A percentile compares a stretch with the other conserved stretches of the same genome.
phyloP scores from a whole-genome alignment of 1,140 invertebrate genomes.

The Drosophila jambulina region DNA sequence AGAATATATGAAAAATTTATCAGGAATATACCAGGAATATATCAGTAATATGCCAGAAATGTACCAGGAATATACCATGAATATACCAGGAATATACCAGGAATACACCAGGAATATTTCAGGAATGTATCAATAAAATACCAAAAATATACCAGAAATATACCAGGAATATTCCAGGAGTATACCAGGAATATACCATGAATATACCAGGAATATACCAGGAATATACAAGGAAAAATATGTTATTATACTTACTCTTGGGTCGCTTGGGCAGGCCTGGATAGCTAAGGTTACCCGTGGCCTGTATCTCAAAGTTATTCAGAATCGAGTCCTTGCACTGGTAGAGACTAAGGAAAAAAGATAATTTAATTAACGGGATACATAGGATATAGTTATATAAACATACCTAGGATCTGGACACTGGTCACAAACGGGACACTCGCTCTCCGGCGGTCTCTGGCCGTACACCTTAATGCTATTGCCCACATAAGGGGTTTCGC shows the following conservation, averaged over 20 bases:
- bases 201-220: too few species aligned
- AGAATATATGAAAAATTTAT: too few species aligned
- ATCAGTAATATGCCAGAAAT: too few species aligned
- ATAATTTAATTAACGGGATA: not conserved
- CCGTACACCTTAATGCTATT: slow-evolving; percentile 86
- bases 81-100: too few species aligned
- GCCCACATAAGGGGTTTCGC: slow-evolving; percentile 81
- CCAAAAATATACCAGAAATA: too few species aligned
- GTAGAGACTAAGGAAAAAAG: slow-evolving; percentile 71
- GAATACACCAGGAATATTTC: too few species aligned
- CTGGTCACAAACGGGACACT: slow-evolving; percentile 87
- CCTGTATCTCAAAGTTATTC: slow-evolving; percentile 87
- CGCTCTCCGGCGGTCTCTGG: slow-evolving; percentile 87
- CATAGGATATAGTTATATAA: not conserved
- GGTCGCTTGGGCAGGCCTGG: slow-evolving; percentile 87
- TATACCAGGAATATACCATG: too few species aligned
- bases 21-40: too few species aligned
- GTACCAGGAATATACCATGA: too few species aligned
- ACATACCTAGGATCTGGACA: slow-evolving; percentile 86
- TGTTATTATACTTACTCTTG: slow-evolving; percentile 85
- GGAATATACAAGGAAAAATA: too few species aligned
- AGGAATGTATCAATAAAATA: too few species aligned
- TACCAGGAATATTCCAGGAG: too few species aligned
- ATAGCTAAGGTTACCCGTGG: slow-evolving; percentile 87
- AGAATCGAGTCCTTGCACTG: slow-evolving; percentile 88